phyloP scores from a whole-genome alignment of 2,797 vertebrate species.

The Furcifer pardalis region DNA sequence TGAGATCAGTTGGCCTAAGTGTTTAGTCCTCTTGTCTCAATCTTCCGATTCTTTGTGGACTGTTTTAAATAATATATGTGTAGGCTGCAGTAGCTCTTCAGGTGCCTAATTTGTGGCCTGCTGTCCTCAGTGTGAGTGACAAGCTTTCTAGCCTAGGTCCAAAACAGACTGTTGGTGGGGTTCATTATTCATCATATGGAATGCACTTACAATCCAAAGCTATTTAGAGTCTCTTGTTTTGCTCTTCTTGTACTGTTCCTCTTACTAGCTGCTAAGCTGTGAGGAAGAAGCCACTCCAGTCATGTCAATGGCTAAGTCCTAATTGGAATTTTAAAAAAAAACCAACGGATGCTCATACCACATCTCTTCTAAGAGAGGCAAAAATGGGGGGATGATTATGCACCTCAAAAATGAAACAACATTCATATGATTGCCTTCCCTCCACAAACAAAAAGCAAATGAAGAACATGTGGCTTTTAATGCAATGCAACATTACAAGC shows the following conservation, averaged over 20 bases:
- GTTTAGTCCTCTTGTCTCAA: background rate
- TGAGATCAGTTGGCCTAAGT: background rate
- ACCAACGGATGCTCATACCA: background rate
- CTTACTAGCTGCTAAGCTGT: background rate
- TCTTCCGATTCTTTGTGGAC: background rate
- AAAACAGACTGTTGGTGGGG: background rate
- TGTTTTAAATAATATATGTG: slow-evolving; percentile 16
- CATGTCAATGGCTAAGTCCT: background rate
- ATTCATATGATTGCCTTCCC: background rate
- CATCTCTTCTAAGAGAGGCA: background rate
- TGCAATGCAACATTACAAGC: background rate
- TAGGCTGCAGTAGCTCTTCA: background rate
- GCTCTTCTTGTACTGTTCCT: background rate
- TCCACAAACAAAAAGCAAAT: background rate
- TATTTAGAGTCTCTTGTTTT: background rate
- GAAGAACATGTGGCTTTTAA: background rate
- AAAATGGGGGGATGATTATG: background rate
- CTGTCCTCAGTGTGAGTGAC: background rate
- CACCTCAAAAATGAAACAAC: background rate
- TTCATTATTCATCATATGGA: background rate
- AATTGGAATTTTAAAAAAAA: background rate
- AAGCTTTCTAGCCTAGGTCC: background rate
- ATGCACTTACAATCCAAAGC: background rate
- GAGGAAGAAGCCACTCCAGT: background rate
- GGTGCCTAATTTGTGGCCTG: background rate